These are phyloP conservation scores for Catharus bicknelli DNA, from an alignment of 2,113 vertebrate genomes.

Conservation along the genomic window DNA sequence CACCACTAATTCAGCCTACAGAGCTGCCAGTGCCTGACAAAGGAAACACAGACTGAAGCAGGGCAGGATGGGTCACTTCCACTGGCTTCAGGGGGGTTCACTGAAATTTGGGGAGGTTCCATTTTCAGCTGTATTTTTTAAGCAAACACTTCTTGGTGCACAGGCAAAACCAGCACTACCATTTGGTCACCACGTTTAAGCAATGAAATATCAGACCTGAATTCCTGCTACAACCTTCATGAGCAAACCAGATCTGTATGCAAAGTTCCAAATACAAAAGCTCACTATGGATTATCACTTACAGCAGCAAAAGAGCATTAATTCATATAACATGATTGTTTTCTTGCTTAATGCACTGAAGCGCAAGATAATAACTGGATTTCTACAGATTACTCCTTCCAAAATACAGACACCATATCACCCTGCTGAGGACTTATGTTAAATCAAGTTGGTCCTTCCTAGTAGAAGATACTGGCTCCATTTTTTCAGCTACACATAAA, in stretches of 20 bases:
- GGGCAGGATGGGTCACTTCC: not conserved
- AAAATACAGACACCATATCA: not conserved
- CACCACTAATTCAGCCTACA: not conserved
- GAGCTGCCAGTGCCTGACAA: not conserved
- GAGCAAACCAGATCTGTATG: not conserved
- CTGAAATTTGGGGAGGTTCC: not conserved
- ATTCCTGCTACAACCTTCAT: not conserved
- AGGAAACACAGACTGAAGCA: not conserved
- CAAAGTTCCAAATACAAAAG: not conserved
- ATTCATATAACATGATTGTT: not conserved
- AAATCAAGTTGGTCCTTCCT: not conserved
- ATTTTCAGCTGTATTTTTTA: not conserved
- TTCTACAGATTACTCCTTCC: not conserved
- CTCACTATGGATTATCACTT: not conserved
- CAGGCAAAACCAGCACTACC: not conserved
- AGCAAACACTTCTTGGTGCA: not conserved
- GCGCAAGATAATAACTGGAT: not conserved
- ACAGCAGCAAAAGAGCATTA: not conserved
- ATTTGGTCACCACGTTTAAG: not conserved
- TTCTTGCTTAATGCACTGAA: not conserved
- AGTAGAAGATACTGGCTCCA: not conserved
- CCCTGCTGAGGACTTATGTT: not conserved
- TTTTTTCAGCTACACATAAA: not conserved
- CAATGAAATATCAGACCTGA: not conserved
- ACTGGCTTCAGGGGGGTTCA: accelerated